These are phyloP conservation scores for Erannis defoliaria DNA, from an alignment of 2,888 invertebrate species.

Conservation along the genomic window DNA sequence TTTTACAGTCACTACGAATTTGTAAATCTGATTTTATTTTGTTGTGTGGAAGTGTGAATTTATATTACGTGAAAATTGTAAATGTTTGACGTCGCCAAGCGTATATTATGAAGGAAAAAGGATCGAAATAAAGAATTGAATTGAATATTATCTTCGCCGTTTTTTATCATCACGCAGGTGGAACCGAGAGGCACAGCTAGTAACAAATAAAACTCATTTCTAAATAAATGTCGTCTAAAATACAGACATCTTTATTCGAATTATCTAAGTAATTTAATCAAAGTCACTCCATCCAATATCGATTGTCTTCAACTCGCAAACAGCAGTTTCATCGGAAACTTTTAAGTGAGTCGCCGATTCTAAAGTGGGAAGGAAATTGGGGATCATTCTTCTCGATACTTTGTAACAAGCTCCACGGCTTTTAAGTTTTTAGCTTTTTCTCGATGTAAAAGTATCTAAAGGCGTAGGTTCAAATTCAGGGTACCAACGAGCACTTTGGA, in stretches of 20 bases:
- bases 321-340: constrained; percentile 58
- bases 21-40: too few species aligned
- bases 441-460: not conserved
- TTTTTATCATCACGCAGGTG: not conserved
- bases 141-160: too few species aligned
- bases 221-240: not conserved
- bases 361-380: constrained; percentile 60
- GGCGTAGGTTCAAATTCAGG: too few species aligned
- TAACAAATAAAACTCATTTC: not conserved
- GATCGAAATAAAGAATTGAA: too few species aligned
- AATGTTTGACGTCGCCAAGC: too few species aligned
- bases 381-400: constrained; percentile 16
- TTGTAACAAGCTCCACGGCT: not conserved
- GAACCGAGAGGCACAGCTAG: too few species aligned
- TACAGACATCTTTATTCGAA: constrained; percentile 9
- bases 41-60: too few species aligned
- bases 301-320: constrained; percentile 48
- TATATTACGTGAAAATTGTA: too few species aligned
- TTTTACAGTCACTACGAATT: too few species aligned
- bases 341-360: constrained; percentile 66
- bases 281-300: constrained; percentile 48
- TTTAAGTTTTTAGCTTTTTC: not conserved
- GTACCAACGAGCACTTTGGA: too few species aligned
- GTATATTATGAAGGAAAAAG: too few species aligned
- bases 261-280: constrained; percentile 38